phyloP scores from a whole-genome alignment of 2,113 vertebrate genomes.

The Merops nubicus region DNA sequence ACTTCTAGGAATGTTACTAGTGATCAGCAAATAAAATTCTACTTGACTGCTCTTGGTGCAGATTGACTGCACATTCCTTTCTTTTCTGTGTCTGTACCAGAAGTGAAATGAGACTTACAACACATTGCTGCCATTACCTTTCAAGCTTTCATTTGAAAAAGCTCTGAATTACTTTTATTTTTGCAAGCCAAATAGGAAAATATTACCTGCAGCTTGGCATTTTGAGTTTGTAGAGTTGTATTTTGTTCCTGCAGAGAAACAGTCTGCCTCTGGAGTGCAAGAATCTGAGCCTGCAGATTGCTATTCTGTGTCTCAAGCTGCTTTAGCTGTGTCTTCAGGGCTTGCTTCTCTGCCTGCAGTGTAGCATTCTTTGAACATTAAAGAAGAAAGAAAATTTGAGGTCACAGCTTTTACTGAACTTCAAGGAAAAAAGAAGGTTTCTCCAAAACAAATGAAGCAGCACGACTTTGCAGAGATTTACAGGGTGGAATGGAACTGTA shows the following conservation, averaged over 20 bases:
- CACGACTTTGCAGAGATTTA: background rate
- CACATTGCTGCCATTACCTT: background rate
- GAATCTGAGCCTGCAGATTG: conserved; percentile 96
- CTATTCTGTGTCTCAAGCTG: conserved; percentile 94
- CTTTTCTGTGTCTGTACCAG: background rate
- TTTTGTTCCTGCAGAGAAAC: conserved; percentile 95
- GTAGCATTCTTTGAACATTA: conserved; percentile 88
- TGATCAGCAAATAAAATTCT: background rate
- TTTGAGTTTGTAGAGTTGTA: conserved; percentile 94
- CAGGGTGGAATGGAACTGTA: background rate
- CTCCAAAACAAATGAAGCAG: too few relatives aligned
- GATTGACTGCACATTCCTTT: background rate
- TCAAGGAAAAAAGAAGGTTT: background rate
- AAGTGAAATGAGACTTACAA: background rate
- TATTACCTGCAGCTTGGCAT: conserved; percentile 94
- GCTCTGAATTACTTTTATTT: background rate
- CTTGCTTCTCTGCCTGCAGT: conserved; percentile 96
- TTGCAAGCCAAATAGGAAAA: background rate
- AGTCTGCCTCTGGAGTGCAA: conserved; percentile 92
- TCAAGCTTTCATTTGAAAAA: background rate
- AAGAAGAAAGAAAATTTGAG: background rate
- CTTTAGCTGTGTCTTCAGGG: conserved; percentile 92
- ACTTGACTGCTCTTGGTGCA: background rate
- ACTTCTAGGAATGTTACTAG: background rate
- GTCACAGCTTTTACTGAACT: background rate